Percentiles rank a stretch among this genome's conserved stretches.
phyloP scores from a whole-genome alignment of 2,113 vertebrate genomes.

The Clarias magur region DNA sequence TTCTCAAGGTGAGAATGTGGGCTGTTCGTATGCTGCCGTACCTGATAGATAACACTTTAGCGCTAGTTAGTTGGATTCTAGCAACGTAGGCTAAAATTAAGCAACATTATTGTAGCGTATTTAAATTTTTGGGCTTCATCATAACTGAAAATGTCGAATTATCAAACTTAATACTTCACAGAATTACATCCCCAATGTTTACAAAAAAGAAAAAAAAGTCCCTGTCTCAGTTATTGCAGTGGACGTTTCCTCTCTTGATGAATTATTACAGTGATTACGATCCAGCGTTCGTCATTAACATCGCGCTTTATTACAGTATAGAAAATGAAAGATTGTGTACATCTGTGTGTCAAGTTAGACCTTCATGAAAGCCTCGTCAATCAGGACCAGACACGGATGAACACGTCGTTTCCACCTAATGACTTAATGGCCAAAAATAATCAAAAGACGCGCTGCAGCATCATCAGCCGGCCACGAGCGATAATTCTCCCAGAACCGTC shows the following conservation, averaged over 20 bases:
- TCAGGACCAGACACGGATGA: constrained; percentile 47
- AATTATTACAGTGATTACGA: not conserved
- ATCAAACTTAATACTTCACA: not conserved
- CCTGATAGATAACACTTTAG: not conserved
- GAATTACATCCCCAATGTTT: not conserved
- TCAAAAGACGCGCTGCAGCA: constrained; percentile 58
- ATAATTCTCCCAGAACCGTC: constrained; percentile 37
- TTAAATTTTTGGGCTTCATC: not conserved
- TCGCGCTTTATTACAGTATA: not conserved
- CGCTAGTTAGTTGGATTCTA: not conserved
- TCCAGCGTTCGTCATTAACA: not conserved
- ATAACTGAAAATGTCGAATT: not conserved
- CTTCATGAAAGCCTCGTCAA: not conserved
- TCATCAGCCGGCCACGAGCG: constrained; percentile 54
- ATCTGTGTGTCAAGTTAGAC: not conserved
- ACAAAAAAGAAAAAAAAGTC: too few species aligned
- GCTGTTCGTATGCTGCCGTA: too few species aligned
- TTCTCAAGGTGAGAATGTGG: too few species aligned
- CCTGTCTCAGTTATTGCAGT: not conserved
- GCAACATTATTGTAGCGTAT: not conserved
- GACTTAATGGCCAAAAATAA: constrained; percentile 59
- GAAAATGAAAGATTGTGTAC: not conserved
- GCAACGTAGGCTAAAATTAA: not conserved
- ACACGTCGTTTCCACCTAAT: constrained; percentile 63
- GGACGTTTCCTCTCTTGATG: not conserved